Evolutionary conservation across 2,113 vertebrate genomes (phyloP), one percentile per base, ranked within the genome.

Genomic region (Pluvianellus socialis): DNA sequence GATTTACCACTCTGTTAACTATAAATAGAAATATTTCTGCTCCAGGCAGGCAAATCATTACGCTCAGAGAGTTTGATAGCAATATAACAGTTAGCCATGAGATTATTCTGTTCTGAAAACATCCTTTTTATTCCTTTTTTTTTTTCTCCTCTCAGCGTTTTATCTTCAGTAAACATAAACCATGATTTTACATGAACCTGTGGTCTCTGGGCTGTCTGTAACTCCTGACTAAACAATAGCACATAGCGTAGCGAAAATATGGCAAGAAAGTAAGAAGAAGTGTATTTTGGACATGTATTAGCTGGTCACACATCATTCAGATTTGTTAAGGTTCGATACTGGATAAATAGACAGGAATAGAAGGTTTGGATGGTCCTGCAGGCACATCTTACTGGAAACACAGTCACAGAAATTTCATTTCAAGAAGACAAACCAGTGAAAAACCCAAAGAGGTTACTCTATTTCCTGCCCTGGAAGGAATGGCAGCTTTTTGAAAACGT

Each of bases 401-500:
- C 10, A 89, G 56, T 86, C 5, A 4, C 47, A 89, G 86, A 52
- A 93, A 81, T 96, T 87, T 96, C 18, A 84, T 94, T 92, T 87
- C 68, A 79, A 79, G 56, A 79, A 79, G 49, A 82, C 33, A 86
- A 94, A 73, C 32, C 33, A 58, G 55, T 65, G 53, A 75, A 90
- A 66, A 63, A 18, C 3, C 56, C 33, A 14, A 87, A 65, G 22
- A 50, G 32, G 61, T 86, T 70, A 44, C 80, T 62, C 20, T 89
- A 8, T 92, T 93, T 92, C 66, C 14, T 76, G 59, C 63, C 84
- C 65, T 75, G 65, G 70, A 97, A 94, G 58, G 50, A 79, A 87
- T 65, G 75, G 55, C 90, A 96, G 80, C 66, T 88, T 90, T 96
- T 89, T 7, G 55, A 86, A 96, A 95, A 75, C 55, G 33, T 66